Conservation (phyloP, 1,140 invertebrate genomes). For the Lucilia sericata region DNA sequence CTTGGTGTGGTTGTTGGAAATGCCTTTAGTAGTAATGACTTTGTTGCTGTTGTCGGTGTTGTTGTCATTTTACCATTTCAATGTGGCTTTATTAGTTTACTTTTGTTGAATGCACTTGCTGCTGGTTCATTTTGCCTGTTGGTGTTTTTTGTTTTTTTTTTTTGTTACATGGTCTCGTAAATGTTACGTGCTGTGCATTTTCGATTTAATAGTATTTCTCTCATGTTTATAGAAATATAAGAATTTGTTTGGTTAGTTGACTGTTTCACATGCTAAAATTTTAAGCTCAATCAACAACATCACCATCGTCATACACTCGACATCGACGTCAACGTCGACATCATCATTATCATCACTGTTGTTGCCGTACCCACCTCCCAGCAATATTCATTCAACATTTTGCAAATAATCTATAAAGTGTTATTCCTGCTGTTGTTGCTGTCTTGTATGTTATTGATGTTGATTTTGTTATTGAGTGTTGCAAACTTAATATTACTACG, state of each 20-base stretch:
- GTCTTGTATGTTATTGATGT: not conserved
- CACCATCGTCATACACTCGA: not conserved
- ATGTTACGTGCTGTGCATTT: slow-evolving; percentile 8
- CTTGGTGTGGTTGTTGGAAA: not conserved
- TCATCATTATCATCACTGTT: not conserved
- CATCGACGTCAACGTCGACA: not conserved
- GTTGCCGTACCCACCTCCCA: not conserved
- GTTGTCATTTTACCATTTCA: not conserved
- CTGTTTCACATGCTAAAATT: not conserved
- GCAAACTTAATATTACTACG: no score
- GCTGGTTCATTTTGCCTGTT: not conserved
- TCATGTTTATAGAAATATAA: not conserved
- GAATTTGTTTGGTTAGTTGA: not conserved
- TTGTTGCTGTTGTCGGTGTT: not conserved
- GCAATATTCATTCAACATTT: not conserved
- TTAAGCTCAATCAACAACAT: not conserved
- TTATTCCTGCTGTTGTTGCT: not conserved
- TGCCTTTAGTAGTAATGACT: not conserved
- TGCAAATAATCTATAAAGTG: not conserved
- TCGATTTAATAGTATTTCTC: not conserved
- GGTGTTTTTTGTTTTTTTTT: not conserved
- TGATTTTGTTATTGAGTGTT: not conserved
- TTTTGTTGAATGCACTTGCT: not conserved
- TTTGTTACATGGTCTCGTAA: slow-evolving; percentile 11
- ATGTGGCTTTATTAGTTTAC: not conserved